Evolutionary conservation across 2,888 invertebrate species (phyloP).

Genomic region (Perizoma affinitatum): DNA sequence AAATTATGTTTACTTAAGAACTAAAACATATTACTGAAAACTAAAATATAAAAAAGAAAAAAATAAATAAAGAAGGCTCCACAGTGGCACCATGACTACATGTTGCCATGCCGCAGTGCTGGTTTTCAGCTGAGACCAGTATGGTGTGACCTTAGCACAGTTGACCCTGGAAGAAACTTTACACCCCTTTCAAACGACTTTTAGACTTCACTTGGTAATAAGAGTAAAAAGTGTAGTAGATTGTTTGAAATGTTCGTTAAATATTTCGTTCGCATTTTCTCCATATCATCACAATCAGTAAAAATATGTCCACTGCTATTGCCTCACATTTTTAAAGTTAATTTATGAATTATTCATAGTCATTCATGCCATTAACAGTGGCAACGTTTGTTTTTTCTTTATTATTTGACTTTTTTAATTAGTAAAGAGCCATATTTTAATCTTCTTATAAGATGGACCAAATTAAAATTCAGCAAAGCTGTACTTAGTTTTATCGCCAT

Average conservation of each 20-base stretch:
- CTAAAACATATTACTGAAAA: too few species aligned
- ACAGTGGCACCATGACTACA: too few species aligned
- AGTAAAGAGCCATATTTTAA: slow-evolving; percentile 59
- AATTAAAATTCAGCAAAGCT: slow-evolving; percentile 72
- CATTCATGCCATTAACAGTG: slow-evolving; percentile 19
- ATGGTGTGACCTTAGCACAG: too few species aligned
- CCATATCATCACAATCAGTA: too few species aligned
- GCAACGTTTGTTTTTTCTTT: slow-evolving; percentile 51
- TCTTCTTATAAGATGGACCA: slow-evolving; percentile 73
- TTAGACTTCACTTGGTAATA: slow-evolving; percentile 4
- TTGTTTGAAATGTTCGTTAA: not conserved
- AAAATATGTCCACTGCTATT: too few species aligned
- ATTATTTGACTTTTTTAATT: slow-evolving; percentile 79
- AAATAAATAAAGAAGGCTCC: too few species aligned
- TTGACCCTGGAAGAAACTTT: too few species aligned
- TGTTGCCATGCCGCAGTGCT: too few species aligned
- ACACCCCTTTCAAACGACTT: slow-evolving; percentile 20
- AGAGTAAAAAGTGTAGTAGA: slow-evolving; percentile 8
- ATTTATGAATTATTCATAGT: slow-evolving; percentile 22
- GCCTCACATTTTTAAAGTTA: not conserved
- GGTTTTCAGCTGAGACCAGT: too few species aligned
- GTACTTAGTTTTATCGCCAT: slow-evolving; percentile 58
- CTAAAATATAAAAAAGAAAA: too few species aligned
- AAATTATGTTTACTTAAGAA: too few species aligned
- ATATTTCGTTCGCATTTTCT: too few species aligned